phyloP scores from a whole-genome alignment of 2,888 invertebrate genomes.

The Anaspis maculata region DNA sequence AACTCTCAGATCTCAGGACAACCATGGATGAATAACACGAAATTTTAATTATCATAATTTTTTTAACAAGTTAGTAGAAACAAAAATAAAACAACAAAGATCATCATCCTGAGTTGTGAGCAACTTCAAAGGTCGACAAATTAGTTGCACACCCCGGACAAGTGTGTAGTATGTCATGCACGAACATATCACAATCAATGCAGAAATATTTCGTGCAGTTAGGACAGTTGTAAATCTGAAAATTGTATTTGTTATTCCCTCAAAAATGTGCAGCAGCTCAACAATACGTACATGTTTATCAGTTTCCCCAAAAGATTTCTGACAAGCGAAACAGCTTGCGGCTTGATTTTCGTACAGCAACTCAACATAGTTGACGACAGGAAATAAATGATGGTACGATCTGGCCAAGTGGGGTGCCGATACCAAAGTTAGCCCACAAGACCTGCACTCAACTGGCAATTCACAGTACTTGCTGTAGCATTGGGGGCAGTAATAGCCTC shows the following conservation, averaged over 20 bases:
- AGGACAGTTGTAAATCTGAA: conserved; percentile 72
- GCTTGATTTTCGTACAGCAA: conserved; percentile 51
- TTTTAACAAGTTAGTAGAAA: no score
- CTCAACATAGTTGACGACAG: conserved; percentile 79
- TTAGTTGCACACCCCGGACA: conserved; percentile 93
- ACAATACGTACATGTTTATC: conserved; percentile 61
- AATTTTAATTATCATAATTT: no score
- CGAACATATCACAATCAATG: conserved; percentile 90
- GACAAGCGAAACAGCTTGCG: conserved; percentile 65
- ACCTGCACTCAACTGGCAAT: conserved; percentile 92
- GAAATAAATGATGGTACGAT: conserved; percentile 96
- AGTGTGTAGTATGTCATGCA: conserved; percentile 88
- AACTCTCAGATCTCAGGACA: no score
- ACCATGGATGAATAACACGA: no score
- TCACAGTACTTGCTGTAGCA: conserved; percentile 98
- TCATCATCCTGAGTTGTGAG: no score
- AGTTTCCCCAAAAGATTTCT: conserved; percentile 53
- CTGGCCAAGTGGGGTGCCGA: conserved; percentile 97
- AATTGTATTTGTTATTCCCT: neutral
- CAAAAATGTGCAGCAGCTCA: neutral
- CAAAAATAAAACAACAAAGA: no score
- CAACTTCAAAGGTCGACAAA: conserved; percentile 42
- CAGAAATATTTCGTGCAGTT: conserved; percentile 79
- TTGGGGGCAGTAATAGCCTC: conserved; percentile 87
- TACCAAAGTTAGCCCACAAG: conserved; percentile 91